Base-by-base conservation (phyloP, 2,888 invertebrate genomes). In the Hirudinaria manillensis region DNA sequence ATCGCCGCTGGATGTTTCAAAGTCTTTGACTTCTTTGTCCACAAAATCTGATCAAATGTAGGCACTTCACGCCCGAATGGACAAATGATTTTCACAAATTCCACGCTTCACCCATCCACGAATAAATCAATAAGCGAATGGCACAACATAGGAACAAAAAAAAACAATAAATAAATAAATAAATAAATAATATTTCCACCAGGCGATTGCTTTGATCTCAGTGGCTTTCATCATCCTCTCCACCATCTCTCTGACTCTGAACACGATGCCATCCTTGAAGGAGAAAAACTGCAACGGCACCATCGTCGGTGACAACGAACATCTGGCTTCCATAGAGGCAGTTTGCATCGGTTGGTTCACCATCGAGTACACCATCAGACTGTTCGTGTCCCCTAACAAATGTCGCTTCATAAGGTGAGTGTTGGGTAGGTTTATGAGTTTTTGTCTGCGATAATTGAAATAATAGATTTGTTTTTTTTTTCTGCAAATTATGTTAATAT, bases 211-310 rank as follows among this genome's bases (percentile, higher is more conserved):
- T 88, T 93, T 97, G 89, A 93, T 98, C 88, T 97, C 97, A 88
- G 96, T 98, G 89, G 91, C 96, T 89, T 98, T 98, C 92, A 98
- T 98, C 89, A 93, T 97, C 89, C 91, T 97, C 89, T 97, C 97
- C 87, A 97, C 97, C 88, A 93, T 97, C 88, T 96, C 95, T 86
- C 91, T 98, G 88, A 97, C 97, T 87, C 91, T 98, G 88, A 97
- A 97, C 91, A 98, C 98, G 87, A 92, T 97, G 88, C 95, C 95
- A 85, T 91, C 91, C 88, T 90, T 96, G 89, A 94, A 95, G 90
- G 90, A 90, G 84, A 89, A 90, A 87, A 92, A 93, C 88, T 91
- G 91, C 86, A 92, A 91, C 70, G 81, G 81, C 70, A 53, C 61
- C 7, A 65, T 36, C 21, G 45, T 75, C 7, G 66, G 32, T 2